These are phyloP conservation scores for Sphenopsis melanotis DNA, from an alignment of 2,797 vertebrate species.

Conservation along the genomic window DNA sequence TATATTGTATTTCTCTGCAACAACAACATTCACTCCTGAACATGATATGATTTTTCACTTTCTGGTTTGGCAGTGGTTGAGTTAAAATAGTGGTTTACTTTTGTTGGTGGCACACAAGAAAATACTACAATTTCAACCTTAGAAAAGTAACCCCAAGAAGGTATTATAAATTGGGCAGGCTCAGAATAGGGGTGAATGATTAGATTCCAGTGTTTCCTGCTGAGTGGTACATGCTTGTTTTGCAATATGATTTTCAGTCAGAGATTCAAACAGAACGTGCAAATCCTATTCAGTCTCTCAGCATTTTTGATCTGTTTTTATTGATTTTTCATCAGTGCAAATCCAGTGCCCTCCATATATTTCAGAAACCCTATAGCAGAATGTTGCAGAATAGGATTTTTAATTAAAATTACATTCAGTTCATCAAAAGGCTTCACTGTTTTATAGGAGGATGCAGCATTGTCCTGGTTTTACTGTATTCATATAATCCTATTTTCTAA, in stretches of 20 bases:
- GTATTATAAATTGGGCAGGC: conserved; percentile 65
- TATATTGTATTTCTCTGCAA: neutral
- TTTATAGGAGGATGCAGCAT: neutral
- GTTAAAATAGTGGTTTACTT: conserved; percentile 34
- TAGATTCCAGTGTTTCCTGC: conserved; percentile 73
- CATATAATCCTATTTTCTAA: neutral
- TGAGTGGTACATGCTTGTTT: conserved; percentile 73
- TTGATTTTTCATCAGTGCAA: conserved; percentile 78
- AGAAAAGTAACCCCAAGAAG: conserved; percentile 65
- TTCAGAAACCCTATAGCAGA: conserved; percentile 40
- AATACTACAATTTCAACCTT: conserved; percentile 59
- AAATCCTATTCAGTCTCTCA: conserved; percentile 70
- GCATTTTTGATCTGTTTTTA: conserved; percentile 76
- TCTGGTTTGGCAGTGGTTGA: neutral
- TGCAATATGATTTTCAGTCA: conserved; percentile 69
- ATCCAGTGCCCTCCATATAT: conserved; percentile 53
- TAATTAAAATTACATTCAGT: conserved; percentile 68
- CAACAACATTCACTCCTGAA: neutral
- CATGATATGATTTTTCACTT: conserved; percentile 4
- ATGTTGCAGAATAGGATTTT: conserved; percentile 42
- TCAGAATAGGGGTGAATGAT: conserved; percentile 67
- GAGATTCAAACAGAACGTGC: conserved; percentile 72
- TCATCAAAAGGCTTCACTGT: conserved; percentile 7
- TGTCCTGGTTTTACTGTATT: conserved; percentile 20
- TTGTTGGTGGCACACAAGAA: conserved; percentile 26